Base-by-base conservation (phyloP, 2,113 vertebrate species). In the Acanthisitta chloris region DNA sequence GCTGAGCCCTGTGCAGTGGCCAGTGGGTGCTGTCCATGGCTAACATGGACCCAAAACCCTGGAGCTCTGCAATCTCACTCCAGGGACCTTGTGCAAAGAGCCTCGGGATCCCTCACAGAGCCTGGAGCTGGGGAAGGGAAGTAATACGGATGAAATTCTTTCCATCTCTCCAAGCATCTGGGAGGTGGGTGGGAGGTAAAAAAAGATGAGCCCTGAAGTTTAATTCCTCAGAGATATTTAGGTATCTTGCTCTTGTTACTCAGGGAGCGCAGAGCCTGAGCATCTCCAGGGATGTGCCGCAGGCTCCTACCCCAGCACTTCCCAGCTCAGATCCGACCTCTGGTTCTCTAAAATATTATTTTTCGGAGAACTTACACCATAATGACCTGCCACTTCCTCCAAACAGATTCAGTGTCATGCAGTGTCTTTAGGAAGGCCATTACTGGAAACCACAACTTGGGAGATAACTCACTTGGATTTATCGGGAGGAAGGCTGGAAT, bases 131-230 rank as follows among this genome's bases (percentile, higher is more conserved):
- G n/a, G n/a, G 36, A 86, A 89, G 51, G 73, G 46, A 88, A 79
- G 57, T 86, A 90, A 77, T 13, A 81, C 2, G 24, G 82, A 92
- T 67, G 67, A 67, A 73, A 93, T 78, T 67, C 90, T 61, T 66
- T 90, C 85, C 72, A 88, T 93, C 82, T 94, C 93, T 92, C 85
- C 87, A 94, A 90, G 94, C 95, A 96, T 96, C 95, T 96, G 96
- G 94, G 94, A 93, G 59, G 95, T 93, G 94, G 96, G 93, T 49
- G 94, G 95, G 81, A 95, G 81, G 94, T 90, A 94, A 95, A 95
- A 95, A 97, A 97, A 97, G 85, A 87, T 66, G 88, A 95, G 94
- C 91, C 89, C 95, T 95, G 92, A 90, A 95, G 94, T 94, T 95
- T 74, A 94, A 94, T 92, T 88, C 83, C 89, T 96, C 8, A 0